Evolutionary conservation across 2,113 vertebrate species (phyloP).

Genomic region (Callospermophilus lateralis): DNA sequence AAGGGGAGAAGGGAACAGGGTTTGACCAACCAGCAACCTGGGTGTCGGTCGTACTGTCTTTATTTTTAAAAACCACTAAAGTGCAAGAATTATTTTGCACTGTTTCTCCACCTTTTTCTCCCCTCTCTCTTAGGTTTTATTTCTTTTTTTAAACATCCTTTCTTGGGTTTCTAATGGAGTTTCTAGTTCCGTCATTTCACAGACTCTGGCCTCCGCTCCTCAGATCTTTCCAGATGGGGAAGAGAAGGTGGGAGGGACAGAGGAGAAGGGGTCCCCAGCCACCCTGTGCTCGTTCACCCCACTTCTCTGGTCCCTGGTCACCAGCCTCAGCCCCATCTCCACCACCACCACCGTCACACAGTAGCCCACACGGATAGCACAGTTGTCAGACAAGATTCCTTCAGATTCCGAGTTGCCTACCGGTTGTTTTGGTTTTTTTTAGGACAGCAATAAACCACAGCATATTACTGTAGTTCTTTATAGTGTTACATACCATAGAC

Average conservation of each 20-base stretch:
- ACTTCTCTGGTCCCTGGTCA: constrained; percentile 60
- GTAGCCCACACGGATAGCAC: constrained; percentile 84
- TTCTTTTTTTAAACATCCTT: constrained; percentile 64
- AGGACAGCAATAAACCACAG: constrained; percentile 92
- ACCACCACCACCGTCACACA: constrained; percentile 69
- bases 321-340: constrained; percentile 61
- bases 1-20: not conserved
- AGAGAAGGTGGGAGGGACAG: not conserved
- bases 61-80: constrained; percentile 90
- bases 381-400: constrained; percentile 86
- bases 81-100: constrained; percentile 89
- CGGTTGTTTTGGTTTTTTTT: constrained; percentile 71
- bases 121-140: constrained; percentile 41
- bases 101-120: constrained; percentile 83
- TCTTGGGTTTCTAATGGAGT: constrained; percentile 82
- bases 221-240: constrained; percentile 37
- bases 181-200: constrained; percentile 73
- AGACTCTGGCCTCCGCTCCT: constrained; percentile 60
- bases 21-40: constrained; percentile 43
- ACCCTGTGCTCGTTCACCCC: not conserved
- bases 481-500: constrained; percentile 88
- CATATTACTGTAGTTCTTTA: constrained; percentile 91
- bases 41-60: constrained; percentile 85
- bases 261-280: not conserved
- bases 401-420: constrained; percentile 92